Evolutionary conservation across 2,888 invertebrate species (phyloP), one percentile per base, ranked within the genome.

Genomic region (Terebella lapidaria): DNA sequence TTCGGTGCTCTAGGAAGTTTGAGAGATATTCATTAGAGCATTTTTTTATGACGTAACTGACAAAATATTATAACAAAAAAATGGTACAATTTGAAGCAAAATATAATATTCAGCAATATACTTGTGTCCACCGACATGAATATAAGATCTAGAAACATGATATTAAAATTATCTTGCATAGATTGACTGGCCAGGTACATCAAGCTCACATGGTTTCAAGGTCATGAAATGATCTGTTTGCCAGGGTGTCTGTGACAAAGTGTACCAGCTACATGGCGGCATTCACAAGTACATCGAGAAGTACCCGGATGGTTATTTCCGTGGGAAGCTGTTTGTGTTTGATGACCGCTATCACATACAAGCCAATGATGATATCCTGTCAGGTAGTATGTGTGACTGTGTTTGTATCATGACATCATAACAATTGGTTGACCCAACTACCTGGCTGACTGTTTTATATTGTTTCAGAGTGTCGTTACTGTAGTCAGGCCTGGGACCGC

Each of bases 321-420:
- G 60, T 49, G 64, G 64, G 15, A 64, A 64, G 45, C 54, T 64
- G 3, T 64, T 64, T 54, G 64, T 64, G 4, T 64, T 64, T 59
- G 64, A 64, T 54, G 54, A 64, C 51, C 29, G 64, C 2, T 63
- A 60, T 45, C n/a, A 53, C 15, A 63, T 64, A 2, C 29, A 57
- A 2, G 47, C 59, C 46, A 64, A 64, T 56, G 59, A 63, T 15
- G 58, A 61, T 49, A 28, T 65, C 5, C 4, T 64, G 1, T 54
- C 62, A 60, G 54, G 60, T 64, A 49, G 51, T 35, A 2, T 35
- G 10, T 56, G 1, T 29, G 3, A 20, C 29, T 54, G 10, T 18
- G 10, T 35, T 18, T 35, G 35, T 15, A 10, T 18, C 18, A 35
- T 35, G 10, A 18, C 10, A 15, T 15, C 35, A 15, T 35, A 35